These are phyloP conservation scores for Thecocarcelia acutangulata DNA, from an alignment of 2,888 invertebrate genomes.

Conservation along the genomic window DNA sequence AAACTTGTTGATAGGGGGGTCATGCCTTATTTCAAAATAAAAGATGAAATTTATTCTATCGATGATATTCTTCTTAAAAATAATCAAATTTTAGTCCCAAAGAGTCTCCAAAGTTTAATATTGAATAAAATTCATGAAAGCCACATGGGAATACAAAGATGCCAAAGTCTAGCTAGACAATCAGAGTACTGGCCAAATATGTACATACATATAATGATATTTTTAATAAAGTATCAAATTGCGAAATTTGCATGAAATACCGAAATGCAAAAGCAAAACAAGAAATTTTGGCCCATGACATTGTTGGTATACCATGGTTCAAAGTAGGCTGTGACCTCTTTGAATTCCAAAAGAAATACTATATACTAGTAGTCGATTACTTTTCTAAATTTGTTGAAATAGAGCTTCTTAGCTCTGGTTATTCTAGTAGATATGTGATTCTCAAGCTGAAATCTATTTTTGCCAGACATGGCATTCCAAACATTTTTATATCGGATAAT, in stretches of 20 bases:
- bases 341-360: slow-evolving; percentile 16
- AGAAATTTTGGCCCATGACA: slow-evolving; percentile 12
- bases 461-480: slow-evolving; percentile 42
- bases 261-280: slow-evolving; percentile 22
- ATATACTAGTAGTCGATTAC: slow-evolving; percentile 29
- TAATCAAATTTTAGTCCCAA: slow-evolving; percentile 22
- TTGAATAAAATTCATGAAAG: slow-evolving; percentile 1
- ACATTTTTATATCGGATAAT: slow-evolving; percentile 32
- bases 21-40: slow-evolving; percentile 28
- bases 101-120: slow-evolving; percentile 13
- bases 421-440: slow-evolving; percentile 39
- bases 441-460: slow-evolving; percentile 38
- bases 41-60: slow-evolving; percentile 5
- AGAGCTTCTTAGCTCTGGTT: slow-evolving; percentile 28
- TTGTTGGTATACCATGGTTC: slow-evolving; percentile 24
- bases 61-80: slow-evolving; percentile 29
- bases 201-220: slow-evolving; percentile 14
- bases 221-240: slow-evolving; percentile 11
- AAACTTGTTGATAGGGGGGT: slow-evolving; percentile 21
- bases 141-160: too few species aligned
- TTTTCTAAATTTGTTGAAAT: slow-evolving; percentile 28
- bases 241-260: slow-evolving; percentile 32
- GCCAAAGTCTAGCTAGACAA: slow-evolving; percentile 16
- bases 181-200: slow-evolving; percentile 1
- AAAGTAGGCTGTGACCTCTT: slow-evolving; percentile 18